Evolutionary conservation across 2,888 invertebrate species (phyloP).

Genomic region (Hydrotaea diabolus): DNA sequence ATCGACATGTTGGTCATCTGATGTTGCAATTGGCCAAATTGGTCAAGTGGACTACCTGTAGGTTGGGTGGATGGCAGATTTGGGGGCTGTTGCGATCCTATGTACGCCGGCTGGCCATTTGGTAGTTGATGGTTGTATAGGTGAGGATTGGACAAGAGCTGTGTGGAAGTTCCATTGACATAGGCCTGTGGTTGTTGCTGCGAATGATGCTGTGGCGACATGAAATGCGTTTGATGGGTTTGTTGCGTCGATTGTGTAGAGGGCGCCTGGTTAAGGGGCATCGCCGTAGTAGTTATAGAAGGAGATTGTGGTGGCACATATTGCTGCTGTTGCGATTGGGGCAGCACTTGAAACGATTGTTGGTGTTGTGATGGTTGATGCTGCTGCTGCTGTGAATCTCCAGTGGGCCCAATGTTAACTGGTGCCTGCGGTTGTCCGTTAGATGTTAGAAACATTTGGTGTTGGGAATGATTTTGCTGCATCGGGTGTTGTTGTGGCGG

Average conservation of each 20-base stretch:
- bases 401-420: conserved; percentile 59
- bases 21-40: conserved; percentile 75
- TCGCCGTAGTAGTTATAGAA: conserved; percentile 51
- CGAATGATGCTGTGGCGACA: conserved; percentile 69
- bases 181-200: conserved; percentile 61
- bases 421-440: conserved; percentile 55
- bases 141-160: conserved; percentile 48
- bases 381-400: conserved; percentile 66
- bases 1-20: conserved; percentile 77
- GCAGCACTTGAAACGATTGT: conserved; percentile 68
- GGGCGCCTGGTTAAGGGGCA: conserved; percentile 60
- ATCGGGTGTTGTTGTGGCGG: conserved; percentile 59
- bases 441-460: conserved; percentile 68
- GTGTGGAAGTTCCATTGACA: conserved; percentile 51
- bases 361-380: too few species aligned
- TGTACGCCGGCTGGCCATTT: conserved; percentile 42
- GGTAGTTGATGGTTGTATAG: conserved; percentile 50
- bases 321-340: conserved; percentile 65
- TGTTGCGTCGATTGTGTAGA: conserved; percentile 46
- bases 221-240: conserved; percentile 64
- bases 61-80: conserved; percentile 22
- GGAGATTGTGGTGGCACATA: conserved; percentile 41
- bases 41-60: conserved; percentile 63
- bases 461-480: conserved; percentile 63
- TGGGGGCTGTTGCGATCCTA: conserved; percentile 25